A percentile compares a stretch with the other conserved stretches of the same genome.
phyloP scores from a whole-genome alignment of 2,113 vertebrate species.

The Pholis gunnellus region DNA sequence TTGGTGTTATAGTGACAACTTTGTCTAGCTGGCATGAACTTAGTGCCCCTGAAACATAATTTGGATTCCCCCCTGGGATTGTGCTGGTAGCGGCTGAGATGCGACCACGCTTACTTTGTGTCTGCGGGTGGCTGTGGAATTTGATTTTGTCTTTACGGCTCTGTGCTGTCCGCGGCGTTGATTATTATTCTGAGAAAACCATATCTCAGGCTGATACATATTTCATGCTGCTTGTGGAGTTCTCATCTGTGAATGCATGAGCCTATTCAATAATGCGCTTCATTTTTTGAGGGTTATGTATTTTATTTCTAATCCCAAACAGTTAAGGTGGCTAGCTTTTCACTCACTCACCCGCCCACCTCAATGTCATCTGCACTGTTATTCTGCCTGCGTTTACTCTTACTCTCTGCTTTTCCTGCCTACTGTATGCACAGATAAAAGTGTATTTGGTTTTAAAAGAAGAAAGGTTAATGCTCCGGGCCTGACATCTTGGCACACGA shows the following conservation, averaged over 20 bases:
- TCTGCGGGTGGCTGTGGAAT: constrained; percentile 49
- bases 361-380: constrained; percentile 30
- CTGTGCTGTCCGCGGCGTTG: constrained; percentile 54
- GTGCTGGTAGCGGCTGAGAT: constrained; percentile 24
- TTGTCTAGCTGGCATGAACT: constrained; percentile 70
- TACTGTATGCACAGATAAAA: background rate
- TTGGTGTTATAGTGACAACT: constrained; percentile 60
- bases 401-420: background rate
- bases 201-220: constrained; percentile 70
- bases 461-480: constrained; percentile 35
- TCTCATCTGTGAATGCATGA: constrained; percentile 74
- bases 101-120: constrained; percentile 33
- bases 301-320: constrained; percentile 68
- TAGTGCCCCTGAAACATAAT: constrained; percentile 62
- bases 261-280: constrained; percentile 63
- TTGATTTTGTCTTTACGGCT: constrained; percentile 62
- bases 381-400: constrained; percentile 26
- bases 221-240: constrained; percentile 65
- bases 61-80: constrained; percentile 56
- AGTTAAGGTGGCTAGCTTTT: constrained; percentile 55
- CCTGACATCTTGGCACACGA: constrained; percentile 5
- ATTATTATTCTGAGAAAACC: constrained; percentile 73
- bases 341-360: constrained; percentile 31
- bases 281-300: constrained; percentile 52
- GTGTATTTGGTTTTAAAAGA: constrained; percentile 16